Conservation (phyloP, 2,113 vertebrate species). For the Heloderma charlesbogerti region DNA sequence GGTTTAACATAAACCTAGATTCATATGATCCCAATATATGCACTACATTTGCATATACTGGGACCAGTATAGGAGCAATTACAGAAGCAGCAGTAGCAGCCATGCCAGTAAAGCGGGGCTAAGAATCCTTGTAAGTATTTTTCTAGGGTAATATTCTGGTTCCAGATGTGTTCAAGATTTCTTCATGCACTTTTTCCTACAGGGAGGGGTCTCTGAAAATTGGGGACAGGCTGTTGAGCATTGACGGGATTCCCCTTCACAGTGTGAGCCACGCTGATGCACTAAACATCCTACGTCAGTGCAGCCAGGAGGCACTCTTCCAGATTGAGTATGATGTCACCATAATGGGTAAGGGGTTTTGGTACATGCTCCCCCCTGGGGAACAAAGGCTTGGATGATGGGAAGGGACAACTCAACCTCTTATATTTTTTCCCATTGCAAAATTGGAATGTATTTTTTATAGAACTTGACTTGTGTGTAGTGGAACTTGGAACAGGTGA, state of each 20-base stretch:
- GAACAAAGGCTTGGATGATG: not conserved
- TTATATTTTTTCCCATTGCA: not conserved
- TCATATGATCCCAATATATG: too few relatives aligned
- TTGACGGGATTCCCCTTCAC: constrained; percentile 92
- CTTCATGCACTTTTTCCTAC: constrained; percentile 26
- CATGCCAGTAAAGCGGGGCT: not conserved
- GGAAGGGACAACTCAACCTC: not conserved
- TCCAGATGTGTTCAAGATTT: constrained; percentile 11
- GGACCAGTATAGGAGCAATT: not conserved
- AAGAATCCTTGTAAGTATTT: not conserved
- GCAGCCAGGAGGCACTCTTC: constrained; percentile 93
- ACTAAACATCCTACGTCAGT: constrained; percentile 89
- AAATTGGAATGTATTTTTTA: not conserved
- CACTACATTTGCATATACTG: not conserved
- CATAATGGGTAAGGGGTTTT: constrained; percentile 88
- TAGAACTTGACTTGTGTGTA: not conserved
- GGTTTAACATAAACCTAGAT: too few relatives aligned
- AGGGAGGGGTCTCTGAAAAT: constrained; percentile 95
- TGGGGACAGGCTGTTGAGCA: constrained; percentile 91
- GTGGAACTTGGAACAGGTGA: not conserved
- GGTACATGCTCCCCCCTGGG: not conserved
- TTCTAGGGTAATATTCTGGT: not conserved
- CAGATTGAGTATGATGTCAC: constrained; percentile 96
- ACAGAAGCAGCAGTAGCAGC: not conserved
- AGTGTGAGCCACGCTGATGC: constrained; percentile 90